Conservation (phyloP, 2,888 invertebrate species). For the Arctia plantaginis region DNA sequence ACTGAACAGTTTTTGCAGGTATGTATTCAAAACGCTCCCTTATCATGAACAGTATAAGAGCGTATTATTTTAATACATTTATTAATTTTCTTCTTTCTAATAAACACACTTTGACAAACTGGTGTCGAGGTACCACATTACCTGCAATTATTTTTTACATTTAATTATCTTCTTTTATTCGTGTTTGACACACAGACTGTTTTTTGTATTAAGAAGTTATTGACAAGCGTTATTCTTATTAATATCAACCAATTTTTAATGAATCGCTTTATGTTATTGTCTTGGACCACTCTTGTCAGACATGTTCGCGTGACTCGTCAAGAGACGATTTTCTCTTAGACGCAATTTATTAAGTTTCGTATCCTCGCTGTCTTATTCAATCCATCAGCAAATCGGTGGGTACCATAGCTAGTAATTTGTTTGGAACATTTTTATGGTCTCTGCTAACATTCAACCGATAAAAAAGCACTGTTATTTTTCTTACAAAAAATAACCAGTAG, state of each 20-base stretch:
- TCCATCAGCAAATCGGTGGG: not conserved
- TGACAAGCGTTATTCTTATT: too few relatives aligned
- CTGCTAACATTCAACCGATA: not conserved
- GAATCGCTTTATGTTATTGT: not conserved
- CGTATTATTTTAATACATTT: too few relatives aligned
- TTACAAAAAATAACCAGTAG: too few relatives aligned
- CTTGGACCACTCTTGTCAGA: constrained; percentile 10
- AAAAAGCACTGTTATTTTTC: not conserved
- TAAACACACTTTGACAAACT: too few relatives aligned
- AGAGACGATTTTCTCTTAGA: constrained; percentile 36
- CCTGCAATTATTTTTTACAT: too few relatives aligned
- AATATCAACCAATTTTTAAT: not conserved
- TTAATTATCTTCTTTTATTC: too few relatives aligned
- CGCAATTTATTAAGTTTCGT: constrained; percentile 41
- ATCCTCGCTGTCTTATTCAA: constrained; percentile 3
- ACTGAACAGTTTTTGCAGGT: too few relatives aligned
- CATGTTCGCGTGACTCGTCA: constrained; percentile 40
- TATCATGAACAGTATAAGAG: too few relatives aligned
- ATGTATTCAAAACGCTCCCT: too few relatives aligned
- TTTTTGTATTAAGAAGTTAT: not conserved
- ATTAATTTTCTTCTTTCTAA: too few relatives aligned
- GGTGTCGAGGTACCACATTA: too few relatives aligned
- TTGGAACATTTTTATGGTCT: not conserved
- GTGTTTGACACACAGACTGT: too few relatives aligned
- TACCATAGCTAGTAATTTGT: not conserved